phyloP scores from a whole-genome alignment of 2,797 vertebrate genomes.

The Lycodopsis pacificus region DNA sequence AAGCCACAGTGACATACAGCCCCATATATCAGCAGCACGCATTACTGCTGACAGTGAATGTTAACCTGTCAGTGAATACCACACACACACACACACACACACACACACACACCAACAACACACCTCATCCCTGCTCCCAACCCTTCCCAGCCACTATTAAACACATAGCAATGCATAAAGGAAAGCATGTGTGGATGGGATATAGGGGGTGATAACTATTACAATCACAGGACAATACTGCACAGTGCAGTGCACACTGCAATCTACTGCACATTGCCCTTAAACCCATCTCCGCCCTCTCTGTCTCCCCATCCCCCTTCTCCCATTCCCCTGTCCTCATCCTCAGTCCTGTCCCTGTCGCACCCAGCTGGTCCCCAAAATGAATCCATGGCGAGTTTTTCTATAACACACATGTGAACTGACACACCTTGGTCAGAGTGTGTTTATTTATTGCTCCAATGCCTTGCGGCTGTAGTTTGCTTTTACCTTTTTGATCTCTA shows the following conservation, averaged over 20 bases:
- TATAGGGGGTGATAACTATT: slow-evolving; percentile 57
- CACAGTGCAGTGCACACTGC: slow-evolving; percentile 51
- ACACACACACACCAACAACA: slow-evolving; percentile 29
- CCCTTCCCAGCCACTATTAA: slow-evolving; percentile 48
- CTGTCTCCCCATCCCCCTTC: slow-evolving; percentile 48
- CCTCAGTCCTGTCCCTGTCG: slow-evolving; percentile 28
- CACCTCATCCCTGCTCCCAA: slow-evolving; percentile 45
- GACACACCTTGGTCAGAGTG: slow-evolving; percentile 43
- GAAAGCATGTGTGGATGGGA: slow-evolving; percentile 48
- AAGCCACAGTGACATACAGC: slow-evolving; percentile 64
- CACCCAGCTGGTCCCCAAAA: slow-evolving; percentile 65
- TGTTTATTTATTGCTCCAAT: slow-evolving; percentile 36
- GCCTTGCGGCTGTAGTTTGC: slow-evolving; percentile 8
- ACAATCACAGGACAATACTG: slow-evolving; percentile 67
- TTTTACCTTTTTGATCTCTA: slow-evolving; percentile 8
- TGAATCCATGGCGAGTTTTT: slow-evolving; percentile 64
- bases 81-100: background rate
- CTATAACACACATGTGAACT: slow-evolving; percentile 41
- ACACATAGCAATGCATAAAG: slow-evolving; percentile 59
- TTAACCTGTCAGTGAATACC: slow-evolving; percentile 73
- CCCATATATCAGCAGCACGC: slow-evolving; percentile 63
- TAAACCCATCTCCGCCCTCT: slow-evolving; percentile 42
- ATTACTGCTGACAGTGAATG: slow-evolving; percentile 76
- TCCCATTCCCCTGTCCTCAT: slow-evolving; percentile 11
- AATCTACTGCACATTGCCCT: slow-evolving; percentile 58